Conservation (phyloP, 2,888 invertebrate species). For the Pristionchus japonicus region DNA sequence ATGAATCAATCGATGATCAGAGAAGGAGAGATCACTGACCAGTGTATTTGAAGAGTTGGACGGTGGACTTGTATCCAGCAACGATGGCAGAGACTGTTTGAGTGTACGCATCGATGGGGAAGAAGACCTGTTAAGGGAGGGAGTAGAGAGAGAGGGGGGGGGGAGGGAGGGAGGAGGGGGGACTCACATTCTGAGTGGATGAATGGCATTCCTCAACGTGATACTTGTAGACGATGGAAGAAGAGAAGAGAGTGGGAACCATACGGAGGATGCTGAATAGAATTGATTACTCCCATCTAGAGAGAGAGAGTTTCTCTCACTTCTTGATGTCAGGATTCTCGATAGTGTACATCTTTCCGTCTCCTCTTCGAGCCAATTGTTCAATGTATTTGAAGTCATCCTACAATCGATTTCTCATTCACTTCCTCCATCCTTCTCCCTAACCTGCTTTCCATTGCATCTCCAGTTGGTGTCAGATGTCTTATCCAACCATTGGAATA, state of each 20-base stretch:
- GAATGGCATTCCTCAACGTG: constrained; percentile 7
- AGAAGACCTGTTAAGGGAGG: neutral
- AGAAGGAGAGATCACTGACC: neutral
- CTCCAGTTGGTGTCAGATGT: neutral
- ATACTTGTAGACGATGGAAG: constrained; percentile 39
- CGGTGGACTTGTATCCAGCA: constrained; percentile 20
- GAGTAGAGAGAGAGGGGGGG: neutral
- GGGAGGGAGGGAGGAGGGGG: neutral
- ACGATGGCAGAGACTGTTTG: constrained; percentile 41
- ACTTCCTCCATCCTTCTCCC: neutral
- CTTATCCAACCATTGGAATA: constrained; percentile 24
- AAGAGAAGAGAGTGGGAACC: constrained; percentile 41
- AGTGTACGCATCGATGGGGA: constrained; percentile 44
- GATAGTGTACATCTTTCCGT: constrained; percentile 41
- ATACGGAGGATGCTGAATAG: neutral
- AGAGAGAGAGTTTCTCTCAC: neutral
- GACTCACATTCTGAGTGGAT: neutral
- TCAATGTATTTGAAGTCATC: constrained; percentile 1
- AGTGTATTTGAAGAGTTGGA: neutral
- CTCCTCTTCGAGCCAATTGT: constrained; percentile 32
- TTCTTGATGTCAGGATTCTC: neutral
- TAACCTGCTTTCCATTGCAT: constrained; percentile 12
- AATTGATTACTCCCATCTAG: neutral
- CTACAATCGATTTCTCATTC: neutral
- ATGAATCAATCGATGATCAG: neutral